phyloP scores from a whole-genome alignment of 2,797 vertebrate genomes.

The Ciconia nigra region DNA sequence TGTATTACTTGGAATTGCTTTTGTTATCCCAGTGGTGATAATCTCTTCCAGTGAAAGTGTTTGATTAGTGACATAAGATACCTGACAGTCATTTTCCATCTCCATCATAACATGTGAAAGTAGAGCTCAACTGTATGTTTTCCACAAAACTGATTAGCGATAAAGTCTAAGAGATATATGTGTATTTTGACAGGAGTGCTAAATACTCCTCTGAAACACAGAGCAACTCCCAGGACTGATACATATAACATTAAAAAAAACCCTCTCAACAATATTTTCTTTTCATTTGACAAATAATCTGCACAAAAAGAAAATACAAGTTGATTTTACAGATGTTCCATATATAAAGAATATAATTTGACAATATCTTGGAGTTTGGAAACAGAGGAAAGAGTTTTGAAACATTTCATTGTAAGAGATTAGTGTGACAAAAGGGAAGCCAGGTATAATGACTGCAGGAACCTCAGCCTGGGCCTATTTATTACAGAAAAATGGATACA shows the following conservation, averaged over 20 bases:
- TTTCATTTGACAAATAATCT: not conserved
- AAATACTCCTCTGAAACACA: not conserved
- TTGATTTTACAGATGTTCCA: not conserved
- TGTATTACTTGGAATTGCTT: not conserved
- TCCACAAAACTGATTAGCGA: not conserved
- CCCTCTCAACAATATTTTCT: not conserved
- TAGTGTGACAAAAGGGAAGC: not conserved
- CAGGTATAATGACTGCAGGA: not conserved
- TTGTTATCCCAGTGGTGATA: not conserved
- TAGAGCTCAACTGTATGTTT: not conserved
- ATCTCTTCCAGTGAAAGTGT: not conserved
- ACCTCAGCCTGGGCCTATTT: not conserved
- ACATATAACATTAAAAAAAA: not conserved
- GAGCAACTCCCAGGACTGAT: not conserved
- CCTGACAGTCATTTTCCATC: not conserved
- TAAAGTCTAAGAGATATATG: not conserved
- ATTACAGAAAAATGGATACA: not conserved
- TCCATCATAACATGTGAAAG: not conserved
- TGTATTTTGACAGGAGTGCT: not conserved
- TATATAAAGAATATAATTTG: not conserved
- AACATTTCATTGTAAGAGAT: not conserved
- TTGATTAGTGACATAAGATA: not conserved
- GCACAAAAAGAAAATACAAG: not conserved
- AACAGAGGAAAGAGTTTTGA: not conserved
- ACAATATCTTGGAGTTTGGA: not conserved